Conservation (phyloP, 1,140 invertebrate genomes). For the Gonatopus flavifemur region DNA sequence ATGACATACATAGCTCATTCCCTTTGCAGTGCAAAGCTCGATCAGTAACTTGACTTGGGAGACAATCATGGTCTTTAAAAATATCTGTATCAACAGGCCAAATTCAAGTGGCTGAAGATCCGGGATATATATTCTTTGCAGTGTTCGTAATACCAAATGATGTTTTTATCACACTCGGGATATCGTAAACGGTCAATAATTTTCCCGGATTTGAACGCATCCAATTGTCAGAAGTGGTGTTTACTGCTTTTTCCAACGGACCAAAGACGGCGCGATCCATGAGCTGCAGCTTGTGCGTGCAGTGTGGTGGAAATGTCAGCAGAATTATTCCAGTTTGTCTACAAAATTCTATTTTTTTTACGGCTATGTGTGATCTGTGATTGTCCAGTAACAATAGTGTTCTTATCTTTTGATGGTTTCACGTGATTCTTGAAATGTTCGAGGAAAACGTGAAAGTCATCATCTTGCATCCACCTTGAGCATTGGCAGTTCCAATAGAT, state of each 20-base stretch:
- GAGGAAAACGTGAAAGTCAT: too few species aligned
- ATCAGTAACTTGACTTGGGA: conserved; percentile 42
- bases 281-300: too few species aligned
- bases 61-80: conserved; percentile 42
- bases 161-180: conserved; percentile 43
- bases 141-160: conserved; percentile 47
- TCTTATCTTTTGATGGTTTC: conserved; percentile 6
- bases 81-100: conserved; percentile 39
- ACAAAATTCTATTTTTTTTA: conserved; percentile 10
- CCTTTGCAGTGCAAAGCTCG: too few species aligned
- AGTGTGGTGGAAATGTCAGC: conserved; percentile 57
- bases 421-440: too few species aligned
- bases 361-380: too few species aligned
- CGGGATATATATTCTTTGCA: conserved; percentile 48
- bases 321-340: conserved; percentile 36
- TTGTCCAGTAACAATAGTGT: conserved; percentile 21
- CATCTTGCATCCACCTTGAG: conserved; percentile 16
- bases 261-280: conserved; percentile 50
- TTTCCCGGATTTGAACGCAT: conserved; percentile 47
- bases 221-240: conserved; percentile 39
- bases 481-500: conserved; percentile 5
- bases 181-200: conserved; percentile 53
- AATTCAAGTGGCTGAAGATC: conserved; percentile 37
- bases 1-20: too few species aligned
- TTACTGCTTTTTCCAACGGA: conserved; percentile 48